Evolutionary conservation across 1,140 invertebrate genomes (phyloP).

Genomic region (Pogonus chalceus): DNA sequence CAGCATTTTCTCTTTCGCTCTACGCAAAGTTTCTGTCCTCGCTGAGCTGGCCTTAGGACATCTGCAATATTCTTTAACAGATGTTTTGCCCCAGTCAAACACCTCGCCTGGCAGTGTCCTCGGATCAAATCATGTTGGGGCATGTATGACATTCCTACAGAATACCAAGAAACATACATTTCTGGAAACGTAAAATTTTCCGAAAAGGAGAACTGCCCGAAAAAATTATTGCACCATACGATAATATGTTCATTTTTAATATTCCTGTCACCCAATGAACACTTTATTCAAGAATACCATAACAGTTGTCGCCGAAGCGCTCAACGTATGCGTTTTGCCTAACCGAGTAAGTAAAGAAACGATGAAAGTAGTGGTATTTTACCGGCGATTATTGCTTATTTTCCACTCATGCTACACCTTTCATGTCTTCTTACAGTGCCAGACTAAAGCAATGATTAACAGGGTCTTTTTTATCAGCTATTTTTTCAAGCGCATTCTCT

Average conservation of each 20-base stretch:
- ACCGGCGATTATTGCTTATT: slow-evolving; percentile 38
- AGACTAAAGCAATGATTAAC: slow-evolving; percentile 79
- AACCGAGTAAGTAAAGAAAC: slow-evolving; percentile 49
- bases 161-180: no score
- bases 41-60: slow-evolving; percentile 72
- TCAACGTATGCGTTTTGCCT: slow-evolving; percentile 31
- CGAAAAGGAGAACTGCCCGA: no score
- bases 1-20: slow-evolving; percentile 73
- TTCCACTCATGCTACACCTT: slow-evolving; percentile 69
- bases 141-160: neutral
- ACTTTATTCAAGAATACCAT: neutral
- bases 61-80: slow-evolving; percentile 68
- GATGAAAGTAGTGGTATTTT: slow-evolving; percentile 56
- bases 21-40: slow-evolving; percentile 71
- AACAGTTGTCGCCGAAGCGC: neutral
- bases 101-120: slow-evolving; percentile 60
- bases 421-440: slow-evolving; percentile 71
- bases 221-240: no score
- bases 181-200: no score
- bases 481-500: slow-evolving; percentile 56
- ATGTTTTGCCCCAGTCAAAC: slow-evolving; percentile 75
- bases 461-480: slow-evolving; percentile 74
- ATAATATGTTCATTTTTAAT: no score
- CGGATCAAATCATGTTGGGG: slow-evolving; percentile 39
- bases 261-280: neutral